Percentiles rank a stretch among this genome's conserved stretches.
phyloP scores from a whole-genome alignment of 1,140 invertebrate species.

The Eufriesea mexicana region DNA sequence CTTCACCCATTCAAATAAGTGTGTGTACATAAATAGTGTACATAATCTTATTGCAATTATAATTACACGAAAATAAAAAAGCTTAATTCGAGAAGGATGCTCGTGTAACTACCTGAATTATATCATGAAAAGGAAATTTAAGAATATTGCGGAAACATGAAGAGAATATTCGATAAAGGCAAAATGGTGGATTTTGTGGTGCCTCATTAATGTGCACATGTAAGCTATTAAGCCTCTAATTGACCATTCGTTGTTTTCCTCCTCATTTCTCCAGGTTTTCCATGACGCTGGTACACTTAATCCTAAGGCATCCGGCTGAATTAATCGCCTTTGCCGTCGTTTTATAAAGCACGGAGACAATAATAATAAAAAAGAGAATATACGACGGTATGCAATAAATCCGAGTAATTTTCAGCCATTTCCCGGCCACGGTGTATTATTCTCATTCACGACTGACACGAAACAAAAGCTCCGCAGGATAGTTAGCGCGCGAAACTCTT shows the following conservation, averaged over 20 bases:
- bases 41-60: too few relatives aligned
- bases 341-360: background rate
- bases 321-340: too few relatives aligned
- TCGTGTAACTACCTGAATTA: too few relatives aligned
- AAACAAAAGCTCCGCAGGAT: background rate
- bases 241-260: background rate
- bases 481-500: background rate
- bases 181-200: background rate
- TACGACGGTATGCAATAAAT: background rate
- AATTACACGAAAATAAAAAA: too few relatives aligned
- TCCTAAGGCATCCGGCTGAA: background rate
- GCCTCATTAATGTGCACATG: background rate
- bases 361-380: background rate
- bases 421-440: background rate
- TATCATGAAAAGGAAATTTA: background rate
- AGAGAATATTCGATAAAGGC: background rate
- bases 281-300: background rate
- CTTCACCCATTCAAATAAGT: too few relatives aligned
- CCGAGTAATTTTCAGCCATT: background rate
- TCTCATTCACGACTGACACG: slow-evolving; percentile 11
- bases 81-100: too few relatives aligned
- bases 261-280: background rate
- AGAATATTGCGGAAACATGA: background rate
- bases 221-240: background rate
- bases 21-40: too few relatives aligned